Percentiles rank a stretch among this genome's conserved stretches.
Conservation (phyloP, 2,113 vertebrate genomes). For the Plecturocebus donacophilus region DNA sequence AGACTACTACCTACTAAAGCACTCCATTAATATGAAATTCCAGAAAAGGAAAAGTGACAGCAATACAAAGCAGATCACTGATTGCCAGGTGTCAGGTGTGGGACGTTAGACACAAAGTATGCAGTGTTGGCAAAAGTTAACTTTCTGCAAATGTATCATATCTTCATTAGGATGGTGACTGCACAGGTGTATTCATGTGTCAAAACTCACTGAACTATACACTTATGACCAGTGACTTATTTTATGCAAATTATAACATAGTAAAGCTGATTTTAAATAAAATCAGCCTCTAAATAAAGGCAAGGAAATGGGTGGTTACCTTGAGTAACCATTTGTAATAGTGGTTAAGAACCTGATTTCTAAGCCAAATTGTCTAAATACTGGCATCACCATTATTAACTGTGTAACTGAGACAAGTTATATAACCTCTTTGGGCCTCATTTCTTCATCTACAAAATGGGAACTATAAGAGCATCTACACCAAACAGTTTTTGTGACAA, state of each 20-base stretch:
- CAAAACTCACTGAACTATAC: not conserved
- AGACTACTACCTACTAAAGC: not conserved
- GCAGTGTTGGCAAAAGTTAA: not conserved
- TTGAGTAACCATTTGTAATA: not conserved
- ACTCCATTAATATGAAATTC: not conserved
- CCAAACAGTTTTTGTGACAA: not conserved
- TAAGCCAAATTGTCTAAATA: not conserved
- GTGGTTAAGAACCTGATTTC: not conserved
- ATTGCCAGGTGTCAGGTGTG: not conserved
- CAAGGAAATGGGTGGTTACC: not conserved
- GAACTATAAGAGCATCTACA: not conserved
- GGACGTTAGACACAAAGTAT: not conserved
- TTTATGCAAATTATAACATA: not conserved
- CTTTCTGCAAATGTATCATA: not conserved
- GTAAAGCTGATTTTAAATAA: constrained; percentile 2
- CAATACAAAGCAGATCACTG: not conserved
- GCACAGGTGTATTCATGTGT: not conserved
- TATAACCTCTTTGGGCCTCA: not conserved
- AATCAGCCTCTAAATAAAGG: not conserved
- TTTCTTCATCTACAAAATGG: not conserved
- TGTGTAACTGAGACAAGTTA: not conserved
- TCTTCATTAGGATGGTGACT: not conserved
- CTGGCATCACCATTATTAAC: not conserved
- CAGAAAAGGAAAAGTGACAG: not conserved
- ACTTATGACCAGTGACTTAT: not conserved